Evolutionary conservation across 2,113 vertebrate species (phyloP), one percentile per base, ranked within the genome.

Genomic region (Glaucidium brasilianum): DNA sequence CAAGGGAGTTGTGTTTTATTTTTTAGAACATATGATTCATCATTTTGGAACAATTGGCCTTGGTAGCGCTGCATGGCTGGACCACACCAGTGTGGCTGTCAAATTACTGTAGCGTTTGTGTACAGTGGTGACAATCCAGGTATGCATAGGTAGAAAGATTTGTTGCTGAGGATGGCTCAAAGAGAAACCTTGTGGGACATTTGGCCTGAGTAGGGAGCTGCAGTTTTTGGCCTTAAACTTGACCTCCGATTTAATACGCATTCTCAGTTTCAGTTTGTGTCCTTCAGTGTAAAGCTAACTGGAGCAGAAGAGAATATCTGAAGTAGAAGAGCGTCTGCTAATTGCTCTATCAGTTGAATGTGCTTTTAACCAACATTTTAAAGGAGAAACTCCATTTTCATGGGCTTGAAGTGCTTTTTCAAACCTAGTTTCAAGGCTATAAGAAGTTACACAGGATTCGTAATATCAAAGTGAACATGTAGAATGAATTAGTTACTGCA

Each of bases 401-500:
- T 66, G n/a, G 17, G 15, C 32, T 87, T 82, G 45, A 85, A 90
- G 50, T 76, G 26, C 29, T 86, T 76, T 92, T 81, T 60, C 50
- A 76, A 81, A 73, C 32, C 16, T 62, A 66, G 17, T 91, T 78
- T 87, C 69, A 90, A 85, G 45, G 45, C 41, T 60, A 0, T 53
- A 60, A 77, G 71, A 90, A 77, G 47, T 59, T 41, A 55, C 22
- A 22, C 18, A 47, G 39, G 23, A 34, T 89, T 89, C 27, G 18
- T 53, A 69, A 37, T 53, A 69, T 49, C 71, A 69, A 85, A 95
- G 71, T 19, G 66, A 68, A 80, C 19, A 16, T 45, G 45, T 41
- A 60, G 68, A 32, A 64, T 58, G 59, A 94, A 88, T 79, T 92
- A 88, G 79, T 94, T 94, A 73, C 29, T 83, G 35, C 27, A 55